Evolutionary conservation across 1,140 invertebrate species (phyloP), one percentile per base, ranked within the genome.

Genomic region (Reticulitermes speratus): DNA sequence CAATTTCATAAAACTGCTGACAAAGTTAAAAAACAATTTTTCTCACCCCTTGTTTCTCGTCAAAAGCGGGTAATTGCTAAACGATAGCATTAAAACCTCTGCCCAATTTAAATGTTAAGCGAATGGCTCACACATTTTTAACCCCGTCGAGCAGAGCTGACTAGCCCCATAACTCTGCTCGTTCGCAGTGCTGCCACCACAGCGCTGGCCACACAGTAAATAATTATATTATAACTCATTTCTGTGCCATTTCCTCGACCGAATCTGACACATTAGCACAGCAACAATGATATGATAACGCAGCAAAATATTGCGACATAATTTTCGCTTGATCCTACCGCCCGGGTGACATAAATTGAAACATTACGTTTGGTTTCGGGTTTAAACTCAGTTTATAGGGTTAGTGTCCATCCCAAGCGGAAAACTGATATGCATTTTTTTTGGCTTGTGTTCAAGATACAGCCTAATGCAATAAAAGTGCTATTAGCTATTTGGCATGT

Each of bases 211-310:
- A 30, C 65, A 75, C 25, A 75, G 65, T 75, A 75, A 75, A 75
- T 75, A 75, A 75, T 75, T 30, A 75, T 75, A 75, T 75, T 75
- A 75, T 75, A 75, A 75, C 65, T 75, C 65, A 75, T 30, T 75
- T 75, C 65, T 75, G 65, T 75, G 25, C 65, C 65, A 75, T 75
- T 75, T 75, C 25, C 65, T 75, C 65, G 65, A 75, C 65, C 65
- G 65, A 75, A 75, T 30, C 65, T 75, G 65, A 75, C 65, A 75
- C 65, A 75, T 75, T 75, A 75, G 65, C 65, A 75, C 65, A 75
- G 25, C 65, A 75, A 75, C 65, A 75, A 75, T 75, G 65, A 75
- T 2, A 75, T 30, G 65, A 75, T 75, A 75, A 75, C 65, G 65
- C 65, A 75, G 65, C 65, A 75, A 75, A 75, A 75, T 75, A 75